A percentile compares a stretch with the other conserved stretches of the same genome.
Evolutionary conservation across 1,140 invertebrate species (phyloP).

Genomic region (Drosophila persimilis): DNA sequence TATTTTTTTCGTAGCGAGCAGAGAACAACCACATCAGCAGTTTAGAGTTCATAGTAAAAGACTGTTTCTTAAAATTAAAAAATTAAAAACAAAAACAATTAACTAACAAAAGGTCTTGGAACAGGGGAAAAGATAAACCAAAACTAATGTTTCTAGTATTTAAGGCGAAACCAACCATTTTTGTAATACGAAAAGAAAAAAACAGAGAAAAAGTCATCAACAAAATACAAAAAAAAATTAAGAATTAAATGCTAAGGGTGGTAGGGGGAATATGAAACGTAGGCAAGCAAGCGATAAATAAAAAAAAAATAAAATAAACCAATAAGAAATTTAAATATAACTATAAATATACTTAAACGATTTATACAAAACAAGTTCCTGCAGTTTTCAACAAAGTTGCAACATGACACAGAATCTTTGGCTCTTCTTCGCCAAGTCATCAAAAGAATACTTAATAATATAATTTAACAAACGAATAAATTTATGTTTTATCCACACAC

Average conservation of each 20-base stretch:
- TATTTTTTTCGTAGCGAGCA: conserved; percentile 19
- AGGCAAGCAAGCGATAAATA: conserved; percentile 38
- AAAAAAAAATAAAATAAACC: conserved; percentile 13
- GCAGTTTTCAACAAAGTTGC: conserved; percentile 75
- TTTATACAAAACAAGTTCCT: conserved; percentile 75
- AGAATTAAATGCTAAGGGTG: conserved; percentile 59
- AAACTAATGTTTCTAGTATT: conserved; percentile 47
- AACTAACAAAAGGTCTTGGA: conserved; percentile 48
- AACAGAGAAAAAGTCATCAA: conserved; percentile 16
- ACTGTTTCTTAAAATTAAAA: conserved; percentile 76
- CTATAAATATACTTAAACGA: conserved; percentile 35
- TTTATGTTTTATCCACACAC: conserved; percentile 17
- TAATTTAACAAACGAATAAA: conserved; percentile 27
- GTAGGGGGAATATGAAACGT: conserved; percentile 58
- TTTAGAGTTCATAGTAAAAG: conserved; percentile 81
- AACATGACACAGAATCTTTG: conserved; percentile 47
- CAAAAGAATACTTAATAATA: conserved; percentile 13
- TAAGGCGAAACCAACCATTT: conserved; percentile 60
- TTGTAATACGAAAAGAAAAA: conserved; percentile 51
- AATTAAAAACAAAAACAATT: conserved; percentile 2
- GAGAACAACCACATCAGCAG: conserved; percentile 49
- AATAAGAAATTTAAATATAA: conserved; percentile 43
- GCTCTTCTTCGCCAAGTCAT: too few species aligned
- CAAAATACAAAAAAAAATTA: conserved; percentile 11
- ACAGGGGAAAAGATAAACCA: conserved; percentile 28